These are phyloP conservation scores for Oenanthe oenanthe DNA, from an alignment of 2,113 vertebrate species.

Conservation along the genomic window DNA sequence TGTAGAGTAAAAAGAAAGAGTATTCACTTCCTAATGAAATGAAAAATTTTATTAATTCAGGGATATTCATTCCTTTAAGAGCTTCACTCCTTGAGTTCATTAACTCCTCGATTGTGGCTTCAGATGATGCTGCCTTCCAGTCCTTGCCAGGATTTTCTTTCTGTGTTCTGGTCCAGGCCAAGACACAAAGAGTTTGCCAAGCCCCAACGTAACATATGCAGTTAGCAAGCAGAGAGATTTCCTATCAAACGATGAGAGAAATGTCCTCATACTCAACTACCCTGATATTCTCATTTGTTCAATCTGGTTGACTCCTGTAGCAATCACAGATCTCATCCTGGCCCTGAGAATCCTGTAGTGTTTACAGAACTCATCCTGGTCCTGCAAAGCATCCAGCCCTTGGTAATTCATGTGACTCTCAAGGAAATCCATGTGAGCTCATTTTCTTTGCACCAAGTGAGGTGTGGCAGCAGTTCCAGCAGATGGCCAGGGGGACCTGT, in stretches of 20 bases:
- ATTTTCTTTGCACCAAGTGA: not conserved
- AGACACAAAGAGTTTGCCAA: not conserved
- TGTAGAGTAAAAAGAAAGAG: conserved; percentile 21
- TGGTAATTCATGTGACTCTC: not conserved
- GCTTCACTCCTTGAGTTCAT: conserved; percentile 33
- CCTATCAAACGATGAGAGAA: not conserved
- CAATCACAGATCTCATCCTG: not conserved
- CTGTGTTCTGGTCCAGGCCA: not conserved
- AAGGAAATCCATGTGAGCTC: not conserved
- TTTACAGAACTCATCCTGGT: not conserved
- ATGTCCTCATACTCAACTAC: not conserved
- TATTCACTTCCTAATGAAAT: conserved; percentile 57
- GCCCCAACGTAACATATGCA: fast-evolving
- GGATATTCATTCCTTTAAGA: conserved; percentile 41
- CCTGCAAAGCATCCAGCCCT: not conserved
- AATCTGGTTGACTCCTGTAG: not conserved
- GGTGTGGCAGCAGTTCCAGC: not conserved
- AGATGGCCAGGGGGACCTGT: fast-evolving
- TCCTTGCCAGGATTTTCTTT: conserved; percentile 18
- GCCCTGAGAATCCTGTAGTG: not conserved
- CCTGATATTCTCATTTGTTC: not conserved
- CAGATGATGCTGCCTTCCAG: not conserved
- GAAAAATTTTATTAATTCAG: conserved; percentile 59
- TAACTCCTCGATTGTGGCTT: not conserved
- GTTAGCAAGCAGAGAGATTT: not conserved